Percentiles rank a stretch among this genome's conserved stretches.
These are phyloP conservation scores for Petromus typicus DNA, from an alignment of 2,113 vertebrate species.

Conservation along the genomic window DNA sequence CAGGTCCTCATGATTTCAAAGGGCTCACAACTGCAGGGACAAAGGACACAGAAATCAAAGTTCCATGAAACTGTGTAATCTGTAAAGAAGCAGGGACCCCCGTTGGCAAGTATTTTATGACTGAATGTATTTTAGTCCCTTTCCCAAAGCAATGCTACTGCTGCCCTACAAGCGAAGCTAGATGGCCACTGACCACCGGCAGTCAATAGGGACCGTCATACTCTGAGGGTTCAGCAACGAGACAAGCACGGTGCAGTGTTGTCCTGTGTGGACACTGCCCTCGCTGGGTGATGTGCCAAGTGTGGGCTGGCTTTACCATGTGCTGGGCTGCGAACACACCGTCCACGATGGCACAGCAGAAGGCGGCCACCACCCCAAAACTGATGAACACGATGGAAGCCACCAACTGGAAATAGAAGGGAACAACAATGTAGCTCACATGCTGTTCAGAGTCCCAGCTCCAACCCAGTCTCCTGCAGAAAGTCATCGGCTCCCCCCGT, in stretches of 20 bases:
- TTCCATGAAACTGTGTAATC: not conserved
- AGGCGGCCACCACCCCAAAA: constrained; percentile 93
- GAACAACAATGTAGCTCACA: not conserved
- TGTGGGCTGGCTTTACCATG: constrained; percentile 90
- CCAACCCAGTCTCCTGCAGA: too few relatives aligned
- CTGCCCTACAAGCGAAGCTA: not conserved
- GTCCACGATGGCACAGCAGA: constrained; percentile 95
- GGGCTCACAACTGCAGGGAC: not conserved
- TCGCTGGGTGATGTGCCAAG: too few relatives aligned
- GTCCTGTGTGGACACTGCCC: not conserved
- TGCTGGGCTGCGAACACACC: constrained; percentile 94
- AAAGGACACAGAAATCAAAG: not conserved
- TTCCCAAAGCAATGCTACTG: not conserved
- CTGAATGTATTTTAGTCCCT: not conserved
- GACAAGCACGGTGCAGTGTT: not conserved
- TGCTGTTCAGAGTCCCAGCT: not conserved
- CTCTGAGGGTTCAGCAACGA: not conserved
- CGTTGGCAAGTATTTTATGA: not conserved
- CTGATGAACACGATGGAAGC: constrained; percentile 97
- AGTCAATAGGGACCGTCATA: not conserved
- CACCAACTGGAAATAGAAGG: constrained; percentile 88
- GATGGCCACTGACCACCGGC: not conserved
- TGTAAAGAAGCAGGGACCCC: not conserved
- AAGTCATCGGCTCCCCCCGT: fast-evolving
- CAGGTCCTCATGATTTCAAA: not conserved